These are phyloP conservation scores for Australoheros facetus DNA, from an alignment of 2,797 vertebrate species.

Conservation along the genomic window DNA sequence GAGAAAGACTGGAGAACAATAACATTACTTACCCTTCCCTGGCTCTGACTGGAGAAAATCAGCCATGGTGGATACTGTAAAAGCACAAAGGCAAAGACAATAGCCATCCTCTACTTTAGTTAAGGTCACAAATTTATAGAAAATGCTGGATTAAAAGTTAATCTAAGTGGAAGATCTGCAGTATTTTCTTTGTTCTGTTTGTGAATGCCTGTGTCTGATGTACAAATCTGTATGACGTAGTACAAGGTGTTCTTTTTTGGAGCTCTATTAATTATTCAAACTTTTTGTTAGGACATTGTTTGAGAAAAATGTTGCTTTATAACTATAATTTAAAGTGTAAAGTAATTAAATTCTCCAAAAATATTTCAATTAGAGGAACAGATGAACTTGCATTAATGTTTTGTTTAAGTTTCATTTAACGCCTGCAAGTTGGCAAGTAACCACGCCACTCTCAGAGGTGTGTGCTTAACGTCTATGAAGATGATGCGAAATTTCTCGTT, in stretches of 20 bases:
- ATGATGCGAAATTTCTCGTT: conserved; percentile 26
- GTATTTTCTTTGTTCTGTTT: neutral
- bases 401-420: neutral
- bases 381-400: neutral
- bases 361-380: neutral
- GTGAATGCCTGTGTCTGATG: neutral
- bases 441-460: neutral
- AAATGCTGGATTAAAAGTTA: neutral
- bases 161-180: neutral
- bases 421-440: neutral
- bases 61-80: conserved; percentile 38
- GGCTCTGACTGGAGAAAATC: conserved; percentile 33
- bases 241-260: neutral
- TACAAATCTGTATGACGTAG: neutral
- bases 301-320: neutral
- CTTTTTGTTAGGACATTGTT: neutral
- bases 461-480: neutral
- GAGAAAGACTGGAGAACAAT: conserved; percentile 62
- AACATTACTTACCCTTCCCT: conserved; percentile 59
- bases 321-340: neutral
- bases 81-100: neutral
- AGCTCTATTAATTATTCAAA: neutral
- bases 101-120: neutral
- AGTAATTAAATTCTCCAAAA: neutral
- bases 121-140: neutral